Percentiles rank a stretch among this genome's conserved stretches.
Evolutionary conservation across 2,113 vertebrate genomes (phyloP).

Genomic region (Callionymus lyra): DNA sequence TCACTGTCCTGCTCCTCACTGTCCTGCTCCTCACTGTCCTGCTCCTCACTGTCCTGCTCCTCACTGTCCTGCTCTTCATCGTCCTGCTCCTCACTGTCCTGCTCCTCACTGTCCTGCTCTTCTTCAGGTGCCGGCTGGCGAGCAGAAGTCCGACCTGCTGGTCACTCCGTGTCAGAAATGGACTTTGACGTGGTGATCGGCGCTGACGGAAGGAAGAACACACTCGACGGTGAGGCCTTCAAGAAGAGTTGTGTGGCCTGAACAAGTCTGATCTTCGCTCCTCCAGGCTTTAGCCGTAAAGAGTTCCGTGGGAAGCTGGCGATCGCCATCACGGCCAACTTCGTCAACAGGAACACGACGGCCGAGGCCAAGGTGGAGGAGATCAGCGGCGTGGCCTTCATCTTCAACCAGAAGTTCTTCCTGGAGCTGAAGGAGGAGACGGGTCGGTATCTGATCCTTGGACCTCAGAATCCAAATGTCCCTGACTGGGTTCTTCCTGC

Average conservation of each 20-base stretch:
- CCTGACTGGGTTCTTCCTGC: slow-evolving; percentile 19
- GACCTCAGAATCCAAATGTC: too few relatives aligned
- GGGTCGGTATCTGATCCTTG: slow-evolving; percentile 49
- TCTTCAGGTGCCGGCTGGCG: slow-evolving; percentile 81
- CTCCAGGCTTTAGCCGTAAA: slow-evolving; percentile 84
- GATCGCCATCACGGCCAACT: slow-evolving; percentile 97
- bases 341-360: slow-evolving; percentile 93
- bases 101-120: too few relatives aligned
- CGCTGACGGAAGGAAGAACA: slow-evolving; percentile 86
- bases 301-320: slow-evolving; percentile 95
- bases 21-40: too few relatives aligned
- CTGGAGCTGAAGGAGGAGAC: slow-evolving; percentile 93
- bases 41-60: too few relatives aligned
- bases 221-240: slow-evolving; percentile 81
- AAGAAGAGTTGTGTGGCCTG: too few relatives aligned
- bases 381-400: slow-evolving; percentile 96
- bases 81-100: too few relatives aligned
- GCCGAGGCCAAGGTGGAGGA: slow-evolving; percentile 96
- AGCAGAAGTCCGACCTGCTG: slow-evolving; percentile 75
- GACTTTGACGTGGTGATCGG: slow-evolving; percentile 88
- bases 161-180: slow-evolving; percentile 76
- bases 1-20: too few relatives aligned
- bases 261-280: too few relatives aligned
- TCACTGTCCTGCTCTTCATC: too few relatives aligned
- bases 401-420: slow-evolving; percentile 99